Conservation (phyloP, 1,140 invertebrate genomes). For the Drosophila sucinea region DNA sequence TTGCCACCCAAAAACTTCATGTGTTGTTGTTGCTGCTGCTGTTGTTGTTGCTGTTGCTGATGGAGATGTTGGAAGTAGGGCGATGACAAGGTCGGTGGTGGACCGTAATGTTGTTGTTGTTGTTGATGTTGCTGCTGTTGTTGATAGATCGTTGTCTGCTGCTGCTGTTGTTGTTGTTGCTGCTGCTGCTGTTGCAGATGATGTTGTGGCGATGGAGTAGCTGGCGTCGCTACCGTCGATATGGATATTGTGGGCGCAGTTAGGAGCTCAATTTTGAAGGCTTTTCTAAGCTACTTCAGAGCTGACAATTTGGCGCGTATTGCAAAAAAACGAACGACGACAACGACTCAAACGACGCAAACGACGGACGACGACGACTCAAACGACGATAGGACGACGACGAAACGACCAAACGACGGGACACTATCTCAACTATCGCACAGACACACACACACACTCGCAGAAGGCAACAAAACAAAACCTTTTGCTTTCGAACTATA, state of each 20-base stretch:
- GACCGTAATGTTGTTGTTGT: conserved; percentile 55
- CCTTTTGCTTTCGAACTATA: conserved; percentile 19
- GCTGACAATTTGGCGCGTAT: conserved; percentile 70
- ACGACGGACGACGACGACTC: background rate
- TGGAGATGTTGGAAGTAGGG: conserved; percentile 51
- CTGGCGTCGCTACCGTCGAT: conserved; percentile 62
- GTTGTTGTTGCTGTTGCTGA: conserved; percentile 42
- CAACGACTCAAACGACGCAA: background rate
- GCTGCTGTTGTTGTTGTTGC: conserved; percentile 24
- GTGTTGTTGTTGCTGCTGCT: conserved; percentile 61
- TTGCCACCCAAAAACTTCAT: conserved; percentile 83
- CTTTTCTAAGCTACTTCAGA: conserved; percentile 69
- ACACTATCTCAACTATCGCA: conserved; percentile 17
- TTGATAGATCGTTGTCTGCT: conserved; percentile 22
- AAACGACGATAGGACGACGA: conserved; percentile 2
- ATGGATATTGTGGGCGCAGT: conserved; percentile 78
- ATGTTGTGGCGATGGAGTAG: conserved; percentile 30
- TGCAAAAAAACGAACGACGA: conserved; percentile 47
- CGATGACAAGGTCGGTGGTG: conserved; percentile 31
- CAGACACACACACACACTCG: conserved; percentile 21
- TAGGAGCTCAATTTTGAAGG: conserved; percentile 83
- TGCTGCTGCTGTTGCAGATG: conserved; percentile 33
- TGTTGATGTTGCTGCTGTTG: conserved; percentile 27
- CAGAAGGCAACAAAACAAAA: conserved; percentile 24
- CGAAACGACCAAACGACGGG: conserved; percentile 36